Percentiles rank a stretch among this genome's conserved stretches.
Conservation (phyloP, 2,888 invertebrate species). For the Eurois occulta region DNA sequence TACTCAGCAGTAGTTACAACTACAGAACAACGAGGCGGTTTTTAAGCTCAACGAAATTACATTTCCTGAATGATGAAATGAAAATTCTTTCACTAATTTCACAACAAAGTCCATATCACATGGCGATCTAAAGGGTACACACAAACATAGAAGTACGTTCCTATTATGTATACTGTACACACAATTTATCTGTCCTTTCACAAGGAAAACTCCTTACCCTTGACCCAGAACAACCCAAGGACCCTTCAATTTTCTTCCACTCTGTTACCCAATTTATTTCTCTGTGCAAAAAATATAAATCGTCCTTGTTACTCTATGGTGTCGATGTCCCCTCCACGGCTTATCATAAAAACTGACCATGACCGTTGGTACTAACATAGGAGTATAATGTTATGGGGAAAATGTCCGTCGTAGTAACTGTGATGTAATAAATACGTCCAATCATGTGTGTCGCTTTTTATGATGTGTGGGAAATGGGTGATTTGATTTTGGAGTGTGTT, state of each 20-base stretch:
- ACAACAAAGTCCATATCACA: no score
- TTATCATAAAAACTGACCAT: slow-evolving; percentile 55
- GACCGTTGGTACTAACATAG: slow-evolving; percentile 24
- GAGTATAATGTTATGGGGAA: slow-evolving; percentile 2
- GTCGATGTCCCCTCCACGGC: slow-evolving; percentile 27
- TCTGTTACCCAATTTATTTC: slow-evolving; percentile 44
- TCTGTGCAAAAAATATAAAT: slow-evolving; percentile 13
- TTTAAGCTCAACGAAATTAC: background rate
- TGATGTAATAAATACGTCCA: slow-evolving; percentile 37
- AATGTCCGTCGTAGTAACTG: slow-evolving; percentile 9
- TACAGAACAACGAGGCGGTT: background rate
- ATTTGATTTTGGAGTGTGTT: slow-evolving; percentile 21
- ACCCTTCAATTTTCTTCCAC: slow-evolving; percentile 33
- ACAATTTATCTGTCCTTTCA: slow-evolving; percentile 18
- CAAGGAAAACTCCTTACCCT: slow-evolving; percentile 18
- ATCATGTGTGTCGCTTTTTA: slow-evolving; percentile 37
- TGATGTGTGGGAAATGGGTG: slow-evolving; percentile 10
- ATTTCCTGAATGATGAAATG: background rate
- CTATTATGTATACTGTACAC: background rate
- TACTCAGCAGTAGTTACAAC: background rate
- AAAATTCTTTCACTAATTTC: no score
- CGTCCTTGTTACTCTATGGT: slow-evolving; percentile 12
- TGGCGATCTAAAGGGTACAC: slow-evolving; percentile 5
- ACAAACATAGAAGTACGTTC: background rate
- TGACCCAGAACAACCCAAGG: slow-evolving; percentile 33